Evolutionary conservation across 2,113 vertebrate genomes (phyloP).

Genomic region (Notarius lentiginosus): DNA sequence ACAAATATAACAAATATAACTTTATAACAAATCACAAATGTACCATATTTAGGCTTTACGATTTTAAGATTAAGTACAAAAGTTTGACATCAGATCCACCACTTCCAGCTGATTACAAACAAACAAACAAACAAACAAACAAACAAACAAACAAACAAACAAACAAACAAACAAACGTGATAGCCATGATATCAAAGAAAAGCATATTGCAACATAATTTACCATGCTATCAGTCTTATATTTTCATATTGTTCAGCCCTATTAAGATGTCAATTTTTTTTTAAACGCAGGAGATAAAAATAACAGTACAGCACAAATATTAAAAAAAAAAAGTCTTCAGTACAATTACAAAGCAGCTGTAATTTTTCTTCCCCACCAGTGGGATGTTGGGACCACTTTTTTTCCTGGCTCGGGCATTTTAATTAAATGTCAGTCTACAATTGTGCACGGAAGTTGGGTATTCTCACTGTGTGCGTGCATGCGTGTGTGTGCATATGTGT

Average conservation of each 20-base stretch:
- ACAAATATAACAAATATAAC: no score
- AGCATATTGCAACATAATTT: background rate
- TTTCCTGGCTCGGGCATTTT: background rate
- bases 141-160: no score
- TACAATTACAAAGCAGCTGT: background rate
- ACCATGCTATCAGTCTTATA: background rate
- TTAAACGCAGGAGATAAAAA: background rate
- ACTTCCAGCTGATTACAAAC: no score
- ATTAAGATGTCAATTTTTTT: background rate
- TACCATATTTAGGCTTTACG: no score
- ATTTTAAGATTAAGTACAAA: background rate
- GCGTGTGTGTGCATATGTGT: background rate
- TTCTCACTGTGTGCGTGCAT: background rate
- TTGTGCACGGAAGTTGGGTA: background rate
- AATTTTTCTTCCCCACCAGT: background rate
- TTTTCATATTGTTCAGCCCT: background rate
- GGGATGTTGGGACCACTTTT: background rate
- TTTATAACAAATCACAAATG: background rate
- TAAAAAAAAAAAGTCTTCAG: background rate
- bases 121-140: no score
- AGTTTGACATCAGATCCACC: no score
- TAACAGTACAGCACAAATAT: background rate
- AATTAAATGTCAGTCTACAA: conserved; percentile 26
- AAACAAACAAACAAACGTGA: no score
- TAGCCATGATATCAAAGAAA: background rate